phyloP scores from a whole-genome alignment of 2,113 vertebrate genomes.

The Periophthalmodon schlosseri region DNA sequence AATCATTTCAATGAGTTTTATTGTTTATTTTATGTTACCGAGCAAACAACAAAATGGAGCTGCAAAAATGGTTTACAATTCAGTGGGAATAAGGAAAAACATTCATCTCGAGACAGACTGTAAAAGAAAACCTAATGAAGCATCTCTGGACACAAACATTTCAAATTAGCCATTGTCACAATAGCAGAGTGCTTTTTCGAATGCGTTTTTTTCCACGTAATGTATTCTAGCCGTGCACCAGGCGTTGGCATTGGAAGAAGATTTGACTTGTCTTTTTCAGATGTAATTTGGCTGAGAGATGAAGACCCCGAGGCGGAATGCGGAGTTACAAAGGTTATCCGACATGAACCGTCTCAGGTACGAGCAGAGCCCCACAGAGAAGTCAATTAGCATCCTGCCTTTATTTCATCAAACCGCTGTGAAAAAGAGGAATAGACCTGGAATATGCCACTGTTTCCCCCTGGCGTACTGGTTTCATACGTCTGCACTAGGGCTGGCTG shows the following conservation, averaged over 20 bases:
- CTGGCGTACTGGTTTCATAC: background rate
- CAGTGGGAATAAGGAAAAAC: background rate
- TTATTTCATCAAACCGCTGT: slow-evolving; percentile 48
- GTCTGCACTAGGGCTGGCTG: background rate
- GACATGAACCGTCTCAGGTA: slow-evolving; percentile 32
- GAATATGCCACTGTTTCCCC: slow-evolving; percentile 25
- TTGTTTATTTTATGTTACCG: background rate
- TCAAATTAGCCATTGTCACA: slow-evolving; percentile 20
- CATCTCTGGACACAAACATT: slow-evolving; percentile 4
- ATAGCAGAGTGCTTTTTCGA: slow-evolving; percentile 12
- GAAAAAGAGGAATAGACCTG: slow-evolving; percentile 28
- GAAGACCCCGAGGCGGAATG: slow-evolving; percentile 23
- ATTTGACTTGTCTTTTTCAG: slow-evolving; percentile 5
- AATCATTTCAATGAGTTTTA: background rate
- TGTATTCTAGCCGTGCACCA: slow-evolving; percentile 4
- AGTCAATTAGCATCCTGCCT: slow-evolving; percentile 49
- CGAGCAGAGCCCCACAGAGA: slow-evolving; percentile 27
- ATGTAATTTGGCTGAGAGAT: slow-evolving; percentile 30
- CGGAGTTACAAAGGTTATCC: slow-evolving; percentile 38
- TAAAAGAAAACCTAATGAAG: slow-evolving; percentile 13
- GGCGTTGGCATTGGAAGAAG: slow-evolving; percentile 8
- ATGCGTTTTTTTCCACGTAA: slow-evolving; percentile 14
- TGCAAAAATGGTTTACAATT: slow-evolving; percentile 2
- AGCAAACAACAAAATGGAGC: background rate
- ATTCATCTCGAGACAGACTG: background rate